Conservation (phyloP, 1,140 invertebrate species). For the Drosophila lacertosa region DNA sequence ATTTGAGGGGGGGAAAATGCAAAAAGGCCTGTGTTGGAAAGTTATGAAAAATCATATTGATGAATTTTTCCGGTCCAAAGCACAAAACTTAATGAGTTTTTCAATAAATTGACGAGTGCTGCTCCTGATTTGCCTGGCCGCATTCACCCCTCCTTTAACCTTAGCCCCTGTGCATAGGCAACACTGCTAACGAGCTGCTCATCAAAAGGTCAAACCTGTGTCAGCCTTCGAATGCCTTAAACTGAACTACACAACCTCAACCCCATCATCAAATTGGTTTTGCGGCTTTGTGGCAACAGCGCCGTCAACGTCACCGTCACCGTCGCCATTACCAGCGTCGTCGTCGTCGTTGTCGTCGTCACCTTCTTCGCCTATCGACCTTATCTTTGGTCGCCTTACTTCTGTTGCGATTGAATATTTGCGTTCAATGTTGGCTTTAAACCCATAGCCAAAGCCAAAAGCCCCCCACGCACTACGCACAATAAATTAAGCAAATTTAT, state of each 20-base stretch:
- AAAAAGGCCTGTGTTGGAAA: not conserved
- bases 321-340: not conserved
- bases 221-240: slow-evolving; percentile 28
- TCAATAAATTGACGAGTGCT: slow-evolving; percentile 26
- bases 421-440: slow-evolving; percentile 30
- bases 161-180: not conserved
- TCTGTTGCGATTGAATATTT: slow-evolving; percentile 36
- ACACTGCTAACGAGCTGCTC: slow-evolving; percentile 34
- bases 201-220: slow-evolving; percentile 44
- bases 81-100: slow-evolving; percentile 37
- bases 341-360: slow-evolving; percentile 2
- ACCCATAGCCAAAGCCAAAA: slow-evolving; percentile 63
- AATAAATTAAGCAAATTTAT: slow-evolving; percentile 82
- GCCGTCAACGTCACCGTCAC: not conserved
- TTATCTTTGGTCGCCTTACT: no score
- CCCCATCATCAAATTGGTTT: slow-evolving; percentile 70
- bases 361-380: no score
- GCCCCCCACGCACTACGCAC: slow-evolving; percentile 55
- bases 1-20: not conserved
- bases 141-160: slow-evolving; percentile 2
- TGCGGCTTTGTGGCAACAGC: slow-evolving; percentile 62
- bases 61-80: slow-evolving; percentile 4
- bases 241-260: slow-evolving; percentile 29
- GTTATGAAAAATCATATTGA: slow-evolving; percentile 3
- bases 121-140: slow-evolving; percentile 24